These are phyloP conservation scores for Lamellibrachia columna DNA, from an alignment of 2,888 invertebrate species.

Conservation along the genomic window DNA sequence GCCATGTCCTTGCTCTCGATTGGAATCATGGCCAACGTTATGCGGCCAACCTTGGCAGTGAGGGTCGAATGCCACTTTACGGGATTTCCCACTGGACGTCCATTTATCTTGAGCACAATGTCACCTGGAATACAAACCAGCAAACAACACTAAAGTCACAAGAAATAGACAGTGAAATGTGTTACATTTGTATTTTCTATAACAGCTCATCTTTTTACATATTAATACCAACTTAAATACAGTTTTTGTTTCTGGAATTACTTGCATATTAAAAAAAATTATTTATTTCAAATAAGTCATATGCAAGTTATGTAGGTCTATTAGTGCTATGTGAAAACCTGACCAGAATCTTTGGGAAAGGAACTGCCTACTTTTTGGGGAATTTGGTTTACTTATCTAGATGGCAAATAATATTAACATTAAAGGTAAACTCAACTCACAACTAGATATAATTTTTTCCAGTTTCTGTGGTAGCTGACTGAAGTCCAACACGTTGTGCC, in stretches of 20 bases:
- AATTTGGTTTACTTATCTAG: background rate
- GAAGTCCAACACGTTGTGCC: background rate
- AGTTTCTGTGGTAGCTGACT: no score
- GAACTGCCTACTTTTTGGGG: background rate
- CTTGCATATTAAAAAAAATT: no score
- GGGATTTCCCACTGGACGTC: slow-evolving; percentile 44
- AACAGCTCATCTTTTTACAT: background rate
- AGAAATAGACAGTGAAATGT: background rate
- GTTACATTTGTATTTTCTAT: background rate
- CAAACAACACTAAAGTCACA: background rate
- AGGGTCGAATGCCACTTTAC: slow-evolving; percentile 48
- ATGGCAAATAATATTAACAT: no score
- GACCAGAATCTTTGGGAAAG: background rate
- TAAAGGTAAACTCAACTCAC: no score
- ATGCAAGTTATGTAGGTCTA: no score
- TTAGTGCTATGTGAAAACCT: no score
- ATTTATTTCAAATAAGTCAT: no score
- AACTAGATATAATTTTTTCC: no score
- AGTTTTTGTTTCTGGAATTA: no score
- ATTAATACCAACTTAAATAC: no score
- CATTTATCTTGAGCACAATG: slow-evolving; percentile 58
- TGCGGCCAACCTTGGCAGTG: slow-evolving; percentile 44
- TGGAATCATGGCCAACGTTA: slow-evolving; percentile 55
- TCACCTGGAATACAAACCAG: slow-evolving; percentile 49
- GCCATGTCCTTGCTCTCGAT: slow-evolving; percentile 39